Evolutionary conservation across 1,140 invertebrate species (phyloP), one percentile per base, ranked within the genome.

Genomic region (Cotesia typhae): DNA sequence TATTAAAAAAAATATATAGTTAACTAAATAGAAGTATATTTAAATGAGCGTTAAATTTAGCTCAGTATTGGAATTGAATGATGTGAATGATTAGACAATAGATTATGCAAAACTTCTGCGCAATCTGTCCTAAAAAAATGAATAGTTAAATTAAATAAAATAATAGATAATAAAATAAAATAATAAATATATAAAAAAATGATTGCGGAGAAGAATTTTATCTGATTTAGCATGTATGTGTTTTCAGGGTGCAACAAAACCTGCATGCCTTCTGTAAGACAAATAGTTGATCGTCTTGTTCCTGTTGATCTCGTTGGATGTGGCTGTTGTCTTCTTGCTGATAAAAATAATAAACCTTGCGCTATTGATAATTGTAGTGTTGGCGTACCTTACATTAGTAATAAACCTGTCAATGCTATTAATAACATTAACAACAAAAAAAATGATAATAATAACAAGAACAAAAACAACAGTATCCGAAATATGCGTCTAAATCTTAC

Each of bases 211-310:
- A 57, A 64, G 63, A 65, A 12, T 35, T 66, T 17, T 53, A 83
- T 85, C 82, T 86, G 81, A 86, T 83, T 75, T 72, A 81, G 85
- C 85, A 86, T 85, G 85, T 82, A 80, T 83, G 80, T 86, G 71
- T 84, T 86, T 84, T 77, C 85, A 86, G 85, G 85, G 78, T 82
- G 80, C 83, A 74, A 78, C 81, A 84, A 86, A 85, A 84, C 81
- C 84, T 85, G 85, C 85, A 87, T 87, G 85, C 84, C 85, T 87
- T 82, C 85, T 86, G 82, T 87, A 86, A 87, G 81, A 85, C 82
- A 86, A 81, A 83, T 87, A 83, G 83, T 86, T 85, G 82, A 85
- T 81, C 83, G 81, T 85, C 81, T 84, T 77, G 78, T 83, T 81
- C 83, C 83, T 82, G 83, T 79, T 84, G 83, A 76, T 82, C 66